Evolutionary conservation across 2,797 vertebrate genomes (phyloP).

Genomic region (Okamejei kenojei): DNA sequence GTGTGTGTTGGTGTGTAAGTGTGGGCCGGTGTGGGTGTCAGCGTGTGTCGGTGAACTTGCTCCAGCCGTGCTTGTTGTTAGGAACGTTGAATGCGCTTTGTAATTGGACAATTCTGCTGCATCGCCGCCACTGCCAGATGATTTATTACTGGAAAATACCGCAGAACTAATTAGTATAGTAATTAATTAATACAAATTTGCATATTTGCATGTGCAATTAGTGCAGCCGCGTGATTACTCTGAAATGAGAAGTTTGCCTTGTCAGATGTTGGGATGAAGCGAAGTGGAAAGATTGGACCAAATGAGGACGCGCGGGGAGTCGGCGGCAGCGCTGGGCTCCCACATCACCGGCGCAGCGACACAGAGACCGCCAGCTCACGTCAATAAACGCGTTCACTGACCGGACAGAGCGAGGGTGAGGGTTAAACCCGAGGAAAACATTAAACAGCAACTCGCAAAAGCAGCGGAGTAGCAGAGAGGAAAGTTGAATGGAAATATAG

Average conservation of each 20-base stretch:
- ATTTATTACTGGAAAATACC: conserved; percentile 98
- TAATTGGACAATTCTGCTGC: conserved; percentile 65
- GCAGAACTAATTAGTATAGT: conserved; percentile 99
- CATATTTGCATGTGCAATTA: conserved; percentile 99
- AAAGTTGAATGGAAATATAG: conserved; percentile 51
- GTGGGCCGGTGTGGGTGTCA: neutral
- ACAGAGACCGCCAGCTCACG: too few relatives aligned
- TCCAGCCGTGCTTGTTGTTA: conserved; percentile 51
- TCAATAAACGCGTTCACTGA: too few relatives aligned
- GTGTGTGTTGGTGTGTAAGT: neutral
- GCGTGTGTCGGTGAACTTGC: too few relatives aligned
- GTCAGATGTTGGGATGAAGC: conserved; percentile 71
- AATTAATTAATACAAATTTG: conserved; percentile 99
- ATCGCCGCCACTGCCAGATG: conserved; percentile 84
- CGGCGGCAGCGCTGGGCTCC: neutral
- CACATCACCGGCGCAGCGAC: too few relatives aligned
- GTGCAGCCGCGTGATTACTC: conserved; percentile 86
- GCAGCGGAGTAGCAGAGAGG: conserved; percentile 40
- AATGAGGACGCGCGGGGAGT: conserved; percentile 48
- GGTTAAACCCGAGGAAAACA: neutral
- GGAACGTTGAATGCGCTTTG: conserved; percentile 73
- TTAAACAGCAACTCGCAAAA: conserved; percentile 15
- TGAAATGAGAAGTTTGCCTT: conserved; percentile 81
- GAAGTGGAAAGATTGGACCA: conserved; percentile 64
- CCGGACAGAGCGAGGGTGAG: too few relatives aligned